Percentiles rank a stretch among this genome's conserved stretches.
Evolutionary conservation across 2,888 invertebrate genomes (phyloP).

Genomic region (Xestoiulus laeticollis): DNA sequence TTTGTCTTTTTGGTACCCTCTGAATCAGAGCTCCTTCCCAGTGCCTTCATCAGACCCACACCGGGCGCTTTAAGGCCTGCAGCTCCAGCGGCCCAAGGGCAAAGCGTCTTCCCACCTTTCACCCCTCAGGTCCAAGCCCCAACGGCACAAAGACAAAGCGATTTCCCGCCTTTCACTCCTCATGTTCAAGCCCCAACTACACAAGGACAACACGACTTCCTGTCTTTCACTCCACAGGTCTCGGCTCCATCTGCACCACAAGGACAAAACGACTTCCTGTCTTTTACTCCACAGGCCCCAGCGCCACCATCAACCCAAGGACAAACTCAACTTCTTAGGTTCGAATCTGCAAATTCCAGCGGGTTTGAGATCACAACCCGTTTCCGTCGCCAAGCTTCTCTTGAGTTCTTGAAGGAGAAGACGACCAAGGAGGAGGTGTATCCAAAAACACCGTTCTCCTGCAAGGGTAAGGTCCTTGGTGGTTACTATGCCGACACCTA

Average conservation of each 20-base stretch:
- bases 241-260: not conserved
- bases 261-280: not conserved
- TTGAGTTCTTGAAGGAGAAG: not conserved
- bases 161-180: not conserved
- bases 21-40: not conserved
- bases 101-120: not conserved
- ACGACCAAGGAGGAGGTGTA: not conserved
- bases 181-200: not conserved
- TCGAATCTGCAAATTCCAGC: conserved; percentile 31
- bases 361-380: conserved; percentile 24
- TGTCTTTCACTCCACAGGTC: not conserved
- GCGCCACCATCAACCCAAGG: not conserved
- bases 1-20: conserved; percentile 40
- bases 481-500: conserved; percentile 53
- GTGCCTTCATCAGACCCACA: not conserved
- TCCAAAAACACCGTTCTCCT: conserved; percentile 34
- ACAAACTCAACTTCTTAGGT: not conserved
- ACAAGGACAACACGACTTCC: not conserved
- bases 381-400: not conserved
- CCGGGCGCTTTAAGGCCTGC: not conserved
- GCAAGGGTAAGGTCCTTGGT: conserved; percentile 53
- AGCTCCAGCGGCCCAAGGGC: not conserved
- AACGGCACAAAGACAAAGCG: not conserved
- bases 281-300: not conserved
- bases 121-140: conserved; percentile 8